Percentiles rank a stretch among this genome's conserved stretches.
These are phyloP conservation scores for Saguinus imperator DNA, from an alignment of 2,113 vertebrate species.

Conservation along the genomic window DNA sequence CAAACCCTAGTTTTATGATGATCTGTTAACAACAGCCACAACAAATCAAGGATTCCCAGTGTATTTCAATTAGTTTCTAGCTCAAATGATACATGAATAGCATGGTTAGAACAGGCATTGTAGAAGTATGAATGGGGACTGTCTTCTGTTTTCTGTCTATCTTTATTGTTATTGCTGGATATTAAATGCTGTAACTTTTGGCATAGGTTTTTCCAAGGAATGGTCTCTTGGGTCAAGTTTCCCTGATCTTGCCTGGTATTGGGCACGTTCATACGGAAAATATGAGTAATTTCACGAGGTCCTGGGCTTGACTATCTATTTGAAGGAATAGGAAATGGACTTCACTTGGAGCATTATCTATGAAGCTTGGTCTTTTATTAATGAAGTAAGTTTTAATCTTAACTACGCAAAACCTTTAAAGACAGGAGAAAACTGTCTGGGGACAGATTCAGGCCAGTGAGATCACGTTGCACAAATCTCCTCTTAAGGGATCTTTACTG, in stretches of 20 bases:
- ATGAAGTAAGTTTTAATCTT: conserved; percentile 14
- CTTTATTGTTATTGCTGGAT: not conserved
- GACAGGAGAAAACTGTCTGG: not conserved
- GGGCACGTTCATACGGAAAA: not conserved
- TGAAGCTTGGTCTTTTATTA: conserved; percentile 27
- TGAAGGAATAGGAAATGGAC: conserved; percentile 30
- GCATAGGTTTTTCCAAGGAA: not conserved
- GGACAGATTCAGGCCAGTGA: not conserved
- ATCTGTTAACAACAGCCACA: not conserved
- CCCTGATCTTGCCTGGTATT: not conserved
- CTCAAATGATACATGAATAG: not conserved
- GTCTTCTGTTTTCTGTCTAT: not conserved
- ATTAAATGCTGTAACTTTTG: not conserved
- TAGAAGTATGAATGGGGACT: conserved; percentile 26
- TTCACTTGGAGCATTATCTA: not conserved
- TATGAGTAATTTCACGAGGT: not conserved
- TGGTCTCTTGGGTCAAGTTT: not conserved
- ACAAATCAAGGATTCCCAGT: not conserved
- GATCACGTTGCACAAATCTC: not conserved
- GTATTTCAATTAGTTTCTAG: not conserved
- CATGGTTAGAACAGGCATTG: not conserved
- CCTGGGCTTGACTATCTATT: not conserved
- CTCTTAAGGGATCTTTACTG: not conserved
- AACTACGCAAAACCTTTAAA: conserved; percentile 28
- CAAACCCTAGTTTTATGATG: not conserved